These are phyloP conservation scores for Nezara viridula DNA, from an alignment of 2,888 invertebrate species.

Conservation along the genomic window DNA sequence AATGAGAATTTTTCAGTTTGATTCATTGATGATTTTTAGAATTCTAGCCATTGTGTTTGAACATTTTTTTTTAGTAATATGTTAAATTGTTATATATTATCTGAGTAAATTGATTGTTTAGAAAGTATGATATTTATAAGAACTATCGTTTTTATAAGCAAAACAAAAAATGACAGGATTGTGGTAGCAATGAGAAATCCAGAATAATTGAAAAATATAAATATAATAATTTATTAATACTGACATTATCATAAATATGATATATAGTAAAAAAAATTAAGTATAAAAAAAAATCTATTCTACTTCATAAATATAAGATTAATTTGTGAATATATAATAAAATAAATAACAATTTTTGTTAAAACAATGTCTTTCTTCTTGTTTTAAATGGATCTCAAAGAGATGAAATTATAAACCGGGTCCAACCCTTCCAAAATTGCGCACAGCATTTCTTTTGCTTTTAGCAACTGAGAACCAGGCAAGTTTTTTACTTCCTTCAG, in stretches of 20 bases:
- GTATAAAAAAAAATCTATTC: neutral
- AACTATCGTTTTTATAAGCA: neutral
- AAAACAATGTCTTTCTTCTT: too few species aligned
- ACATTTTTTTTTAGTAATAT: too few species aligned
- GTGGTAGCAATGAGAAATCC: neutral
- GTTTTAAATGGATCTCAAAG: neutral
- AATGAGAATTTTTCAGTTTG: too few species aligned
- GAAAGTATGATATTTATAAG: neutral
- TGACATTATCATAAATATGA: neutral
- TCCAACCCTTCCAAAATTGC: neutral
- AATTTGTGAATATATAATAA: neutral
- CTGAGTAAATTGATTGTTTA: neutral
- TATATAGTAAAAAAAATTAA: neutral
- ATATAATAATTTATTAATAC: conserved; percentile 15
- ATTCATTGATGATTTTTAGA: too few species aligned
- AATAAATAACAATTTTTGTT: conserved; percentile 33
- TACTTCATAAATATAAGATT: neutral
- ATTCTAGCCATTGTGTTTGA: too few species aligned
- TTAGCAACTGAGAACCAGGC: conserved; percentile 66
- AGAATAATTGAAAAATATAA: neutral
- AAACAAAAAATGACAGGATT: neutral
- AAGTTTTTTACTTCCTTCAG: conserved; percentile 68
- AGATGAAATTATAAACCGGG: conserved; percentile 14
- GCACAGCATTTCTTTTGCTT: neutral
- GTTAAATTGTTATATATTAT: too few species aligned